Percentiles rank a stretch among this genome's conserved stretches.
These are phyloP conservation scores for Onthophagus taurus DNA, from an alignment of 1,140 invertebrate species.

Conservation along the genomic window DNA sequence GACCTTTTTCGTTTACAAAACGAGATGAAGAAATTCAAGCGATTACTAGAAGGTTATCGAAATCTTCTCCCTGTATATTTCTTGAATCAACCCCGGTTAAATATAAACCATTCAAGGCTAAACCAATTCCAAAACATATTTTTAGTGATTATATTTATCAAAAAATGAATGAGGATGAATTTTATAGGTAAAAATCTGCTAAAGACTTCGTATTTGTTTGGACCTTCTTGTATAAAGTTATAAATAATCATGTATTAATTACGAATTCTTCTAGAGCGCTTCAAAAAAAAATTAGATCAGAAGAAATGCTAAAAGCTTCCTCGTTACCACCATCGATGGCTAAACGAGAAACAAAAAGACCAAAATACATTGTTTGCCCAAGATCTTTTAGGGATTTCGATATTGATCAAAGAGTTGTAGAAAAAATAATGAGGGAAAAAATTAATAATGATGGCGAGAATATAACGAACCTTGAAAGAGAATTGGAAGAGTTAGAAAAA, in stretches of 20 bases:
- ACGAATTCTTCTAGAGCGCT: constrained; percentile 41
- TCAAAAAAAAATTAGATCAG: constrained; percentile 55
- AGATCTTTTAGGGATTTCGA: constrained; percentile 29
- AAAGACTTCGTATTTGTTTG: too few species aligned
- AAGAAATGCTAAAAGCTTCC: constrained; percentile 55
- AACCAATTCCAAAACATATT: constrained; percentile 56
- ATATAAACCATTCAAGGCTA: constrained; percentile 50
- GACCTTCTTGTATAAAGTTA: neutral
- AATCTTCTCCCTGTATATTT: constrained; percentile 48
- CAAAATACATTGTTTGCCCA: constrained; percentile 31
- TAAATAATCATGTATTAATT: neutral
- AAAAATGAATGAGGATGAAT: constrained; percentile 60
- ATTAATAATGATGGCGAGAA: neutral
- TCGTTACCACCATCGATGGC: constrained; percentile 61
- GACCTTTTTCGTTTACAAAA: constrained; percentile 53
- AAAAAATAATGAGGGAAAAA: neutral
- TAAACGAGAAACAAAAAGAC: constrained; percentile 43
- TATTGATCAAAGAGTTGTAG: constrained; percentile 5
- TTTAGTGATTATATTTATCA: constrained; percentile 60
- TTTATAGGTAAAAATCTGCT: constrained; percentile 46
- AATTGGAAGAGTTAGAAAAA: constrained; percentile 32
- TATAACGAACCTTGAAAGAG: neutral
- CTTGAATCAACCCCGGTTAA: constrained; percentile 26
- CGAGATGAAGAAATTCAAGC: constrained; percentile 43
- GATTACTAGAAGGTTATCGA: constrained; percentile 37